Conservation (phyloP, 2,888 invertebrate species). For the Aelia acuminata region DNA sequence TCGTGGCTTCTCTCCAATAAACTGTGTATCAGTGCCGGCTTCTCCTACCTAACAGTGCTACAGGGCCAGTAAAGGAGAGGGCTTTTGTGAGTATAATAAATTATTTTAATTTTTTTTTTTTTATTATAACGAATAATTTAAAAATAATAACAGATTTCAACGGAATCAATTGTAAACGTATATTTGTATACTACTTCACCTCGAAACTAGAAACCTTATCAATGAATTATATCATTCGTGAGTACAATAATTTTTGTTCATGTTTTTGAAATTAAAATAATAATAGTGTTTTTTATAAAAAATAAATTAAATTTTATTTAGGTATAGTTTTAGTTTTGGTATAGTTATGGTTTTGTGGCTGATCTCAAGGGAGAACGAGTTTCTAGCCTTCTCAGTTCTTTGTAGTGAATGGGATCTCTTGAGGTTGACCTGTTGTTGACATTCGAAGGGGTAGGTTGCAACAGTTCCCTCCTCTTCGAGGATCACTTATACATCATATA, state of each 20-base stretch:
- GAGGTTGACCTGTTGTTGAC: slow-evolving; percentile 12
- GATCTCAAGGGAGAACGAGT: not conserved
- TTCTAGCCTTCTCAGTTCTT: not conserved
- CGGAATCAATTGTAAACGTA: not conserved
- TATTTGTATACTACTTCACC: not conserved
- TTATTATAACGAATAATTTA: too few relatives aligned
- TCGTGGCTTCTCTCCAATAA: not conserved
- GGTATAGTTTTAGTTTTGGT: not conserved
- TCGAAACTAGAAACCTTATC: not conserved
- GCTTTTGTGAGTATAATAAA: not conserved
- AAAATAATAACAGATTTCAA: too few relatives aligned
- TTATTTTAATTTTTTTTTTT: not conserved
- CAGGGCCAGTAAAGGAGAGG: not conserved
- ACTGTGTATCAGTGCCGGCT: not conserved
- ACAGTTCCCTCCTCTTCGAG: not conserved
- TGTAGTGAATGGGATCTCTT: not conserved
- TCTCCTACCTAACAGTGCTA: not conserved
- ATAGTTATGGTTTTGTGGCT: not conserved
- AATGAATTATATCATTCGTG: not conserved
- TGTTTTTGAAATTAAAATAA: too few relatives aligned
- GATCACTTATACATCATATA: too few relatives aligned
- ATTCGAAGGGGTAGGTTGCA: not conserved
- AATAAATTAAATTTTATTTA: not conserved
- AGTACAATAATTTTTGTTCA: not conserved
- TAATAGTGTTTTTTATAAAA: too few relatives aligned